Base-by-base conservation (phyloP, 1,140 invertebrate species). In the Eupeodes corollae region DNA sequence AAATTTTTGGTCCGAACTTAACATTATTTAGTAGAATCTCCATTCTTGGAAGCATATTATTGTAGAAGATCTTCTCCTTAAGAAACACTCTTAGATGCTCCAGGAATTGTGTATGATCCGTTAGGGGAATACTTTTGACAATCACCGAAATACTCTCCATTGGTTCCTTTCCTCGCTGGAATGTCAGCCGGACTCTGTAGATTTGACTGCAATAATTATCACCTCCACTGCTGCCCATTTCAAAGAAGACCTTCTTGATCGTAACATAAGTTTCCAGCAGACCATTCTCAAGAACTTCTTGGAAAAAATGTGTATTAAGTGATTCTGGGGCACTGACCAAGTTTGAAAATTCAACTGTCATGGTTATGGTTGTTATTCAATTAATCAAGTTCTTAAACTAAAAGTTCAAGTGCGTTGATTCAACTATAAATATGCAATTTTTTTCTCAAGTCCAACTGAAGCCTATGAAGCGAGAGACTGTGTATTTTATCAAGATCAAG, bases 181-280 rank as follows among this genome's bases (percentile, higher is more conserved):
- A 66, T n/a, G 32, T 50, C 1, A 66, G 13, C 2, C 41, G 37
- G 1, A 51, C 50, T 8, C 63, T 50, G 42, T 63, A 65, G 21
- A 65, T 61, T 39, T 55, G 45, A 32, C 63, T 65, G 40, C 59
- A 65, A 41, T 61, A 65, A 42, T 65, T 65, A 21, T 65, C 63
- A 2, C 63, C 63, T 6, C 49, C 49, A 47, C 52, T 55, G 51
- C 63, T 66, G 42, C 63, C 63, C 52, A 61, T 44, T 14, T 33
- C 44, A 3, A 56, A 52, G 19, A 56, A 41, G 12, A 63, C 51
- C 14, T 42, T 32, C 6, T 47, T 2, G 0, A 64, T 11, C 21
- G 52, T 10, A 1, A 54, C 41, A 12, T 47, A 44, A 0, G 54
- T 41, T 0, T 61, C 55, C 5, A 56, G 52, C 15, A 65, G 10